These are phyloP conservation scores for Limosa lapponica DNA, from an alignment of 2,797 vertebrate genomes.

Conservation along the genomic window DNA sequence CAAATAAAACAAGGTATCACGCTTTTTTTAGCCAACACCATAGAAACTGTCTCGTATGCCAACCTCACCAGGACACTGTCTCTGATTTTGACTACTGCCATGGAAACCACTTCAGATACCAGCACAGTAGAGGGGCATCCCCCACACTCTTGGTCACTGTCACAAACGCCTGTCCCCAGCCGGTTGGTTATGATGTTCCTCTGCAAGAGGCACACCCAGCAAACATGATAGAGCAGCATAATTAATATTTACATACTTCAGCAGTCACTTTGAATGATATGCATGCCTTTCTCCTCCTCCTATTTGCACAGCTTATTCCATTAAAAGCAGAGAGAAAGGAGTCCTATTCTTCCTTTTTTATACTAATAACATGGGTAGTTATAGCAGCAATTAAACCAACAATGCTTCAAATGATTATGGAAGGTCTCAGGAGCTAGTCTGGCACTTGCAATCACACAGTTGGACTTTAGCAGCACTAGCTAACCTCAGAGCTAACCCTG, in stretches of 20 bases:
- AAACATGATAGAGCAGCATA: background rate
- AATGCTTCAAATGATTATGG: background rate
- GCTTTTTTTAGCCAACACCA: background rate
- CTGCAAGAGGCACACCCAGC: background rate
- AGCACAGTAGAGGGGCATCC: background rate
- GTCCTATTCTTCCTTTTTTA: background rate
- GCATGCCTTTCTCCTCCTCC: background rate
- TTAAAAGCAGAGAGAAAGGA: background rate
- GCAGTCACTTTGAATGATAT: background rate
- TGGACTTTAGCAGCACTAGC: background rate
- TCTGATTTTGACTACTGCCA: slow-evolving; percentile 47
- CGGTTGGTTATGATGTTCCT: background rate
- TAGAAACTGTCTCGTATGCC: background rate
- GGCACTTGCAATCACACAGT: background rate
- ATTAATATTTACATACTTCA: background rate
- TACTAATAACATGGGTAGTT: background rate
- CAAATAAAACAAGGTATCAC: background rate
- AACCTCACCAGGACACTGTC: background rate
- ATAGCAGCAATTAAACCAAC: background rate
- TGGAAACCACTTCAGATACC: slow-evolving; percentile 11
- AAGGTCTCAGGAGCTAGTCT: background rate
- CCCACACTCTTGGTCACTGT: background rate
- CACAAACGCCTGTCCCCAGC: background rate
- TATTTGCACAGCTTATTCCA: background rate
- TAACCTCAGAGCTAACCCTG: background rate